phyloP scores from a whole-genome alignment of 2,888 invertebrate genomes.

The Fragum sueziense region DNA sequence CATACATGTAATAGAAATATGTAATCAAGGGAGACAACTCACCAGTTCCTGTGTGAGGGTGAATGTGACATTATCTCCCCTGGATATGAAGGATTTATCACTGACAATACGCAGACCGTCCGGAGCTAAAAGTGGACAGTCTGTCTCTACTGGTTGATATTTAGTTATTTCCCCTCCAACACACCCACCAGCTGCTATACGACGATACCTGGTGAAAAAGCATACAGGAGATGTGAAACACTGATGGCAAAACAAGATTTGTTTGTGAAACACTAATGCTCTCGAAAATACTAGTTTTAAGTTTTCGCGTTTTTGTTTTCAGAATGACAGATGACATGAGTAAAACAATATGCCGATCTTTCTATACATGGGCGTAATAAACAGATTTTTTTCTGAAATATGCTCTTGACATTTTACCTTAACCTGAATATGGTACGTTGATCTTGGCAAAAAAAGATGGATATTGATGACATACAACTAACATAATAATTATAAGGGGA shows the following conservation, averaged over 20 bases:
- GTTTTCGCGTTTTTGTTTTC: neutral
- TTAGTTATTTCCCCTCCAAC: conserved; percentile 57
- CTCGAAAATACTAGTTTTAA: neutral
- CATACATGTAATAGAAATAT: too few species aligned
- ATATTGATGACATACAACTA: too few species aligned
- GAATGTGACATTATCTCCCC: conserved; percentile 62
- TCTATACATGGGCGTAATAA: too few species aligned
- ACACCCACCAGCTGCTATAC: conserved; percentile 75
- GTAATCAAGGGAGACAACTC: conserved; percentile 32
- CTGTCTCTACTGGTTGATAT: conserved; percentile 55
- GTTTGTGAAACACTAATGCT: neutral
- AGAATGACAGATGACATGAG: neutral
- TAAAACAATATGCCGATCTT: too few species aligned
- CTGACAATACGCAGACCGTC: conserved; percentile 63
- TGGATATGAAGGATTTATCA: conserved; percentile 58
- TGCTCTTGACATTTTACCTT: too few species aligned
- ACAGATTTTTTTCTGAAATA: too few species aligned
- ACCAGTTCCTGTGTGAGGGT: conserved; percentile 72
- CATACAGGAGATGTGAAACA: neutral
- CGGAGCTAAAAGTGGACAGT: conserved; percentile 72
- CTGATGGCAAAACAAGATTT: too few species aligned
- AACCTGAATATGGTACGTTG: too few species aligned
- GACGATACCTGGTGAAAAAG: conserved; percentile 74
- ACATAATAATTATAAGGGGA: too few species aligned
- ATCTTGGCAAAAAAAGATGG: too few species aligned